Base-by-base conservation (phyloP, 2,113 vertebrate species). In the Himantopus leucocephalus region DNA sequence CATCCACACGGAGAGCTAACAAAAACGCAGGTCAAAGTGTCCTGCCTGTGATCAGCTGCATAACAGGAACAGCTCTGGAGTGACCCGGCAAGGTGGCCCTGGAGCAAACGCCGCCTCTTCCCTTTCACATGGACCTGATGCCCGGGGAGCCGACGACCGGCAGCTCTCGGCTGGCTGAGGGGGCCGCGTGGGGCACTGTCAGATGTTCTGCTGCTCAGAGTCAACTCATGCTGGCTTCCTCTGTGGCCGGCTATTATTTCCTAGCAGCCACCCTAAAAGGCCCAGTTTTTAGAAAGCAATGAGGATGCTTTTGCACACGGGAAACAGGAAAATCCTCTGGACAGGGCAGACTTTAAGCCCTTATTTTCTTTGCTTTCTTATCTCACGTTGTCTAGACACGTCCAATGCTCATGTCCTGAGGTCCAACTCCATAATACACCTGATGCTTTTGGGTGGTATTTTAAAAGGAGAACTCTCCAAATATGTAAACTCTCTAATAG, bases 81-180 rank as follows among this genome's bases (percentile, higher is more conserved):
- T 7, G 29, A 41, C 18, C 21, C 0, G 0, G 34, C 8, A 26
- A 29, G 0, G 1, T 10, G 59, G 39, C 39, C 55, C 70, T 8
- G 30, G 13, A 27, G 59, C 72, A 62, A 60, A 66, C 0, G 4
- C 35, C 5, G 3, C 52, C 45, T 72, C 30, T 11, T 34, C 16
- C 32, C 43, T 52, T n/a, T 8, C 8, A 0, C 6, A 0, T 1
- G 12, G 68, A 8, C 23, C 34, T 1, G 1, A 6, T 2, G 34
- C 29, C 43, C 1, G 0, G 32, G 48, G 48, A 37, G 62, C 59
- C 2, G 5, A 19, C 19, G 45, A 5, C 0, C 1, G 32, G 32
- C 64, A 50, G 60, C 41, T 22, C 21, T 6, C 60, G 14, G 45
- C 45, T 10, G 50, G 45, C 41, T 5, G 48, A 9, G 32, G 39